A percentile compares a stretch with the other conserved stretches of the same genome.
Conservation (phyloP, 2,797 vertebrate species). For the Valencia hispanica region DNA sequence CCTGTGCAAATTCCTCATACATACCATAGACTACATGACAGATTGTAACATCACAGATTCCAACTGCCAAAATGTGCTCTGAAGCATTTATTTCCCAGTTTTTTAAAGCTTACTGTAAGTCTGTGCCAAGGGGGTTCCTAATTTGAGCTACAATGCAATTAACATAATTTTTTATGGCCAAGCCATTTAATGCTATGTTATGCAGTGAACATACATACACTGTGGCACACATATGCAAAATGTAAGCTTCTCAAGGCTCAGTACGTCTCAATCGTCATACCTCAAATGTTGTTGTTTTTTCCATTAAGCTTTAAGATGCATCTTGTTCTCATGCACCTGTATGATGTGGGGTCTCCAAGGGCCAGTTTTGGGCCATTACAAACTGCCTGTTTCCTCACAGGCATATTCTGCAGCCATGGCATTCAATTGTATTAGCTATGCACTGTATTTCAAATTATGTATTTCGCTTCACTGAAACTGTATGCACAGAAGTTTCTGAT, state of each 20-base stretch:
- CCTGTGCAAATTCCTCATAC: not conserved
- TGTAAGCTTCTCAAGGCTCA: not conserved
- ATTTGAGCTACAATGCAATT: not conserved
- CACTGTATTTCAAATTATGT: not conserved
- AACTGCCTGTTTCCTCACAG: not conserved
- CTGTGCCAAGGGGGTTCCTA: not conserved
- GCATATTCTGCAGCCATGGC: not conserved
- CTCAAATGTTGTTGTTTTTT: not conserved
- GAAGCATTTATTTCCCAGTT: not conserved
- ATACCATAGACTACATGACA: not conserved
- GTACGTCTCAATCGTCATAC: not conserved
- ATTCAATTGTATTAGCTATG: not conserved
- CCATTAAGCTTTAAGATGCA: not conserved
- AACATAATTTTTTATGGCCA: not conserved
- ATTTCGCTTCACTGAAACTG: not conserved
- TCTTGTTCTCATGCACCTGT: constrained; percentile 2
- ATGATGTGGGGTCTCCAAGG: not conserved
- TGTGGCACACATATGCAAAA: not conserved
- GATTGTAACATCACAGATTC: not conserved
- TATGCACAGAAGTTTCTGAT: not conserved
- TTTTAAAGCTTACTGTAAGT: not conserved
- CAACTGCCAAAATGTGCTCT: not conserved
- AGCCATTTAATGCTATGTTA: not conserved
- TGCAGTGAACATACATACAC: not conserved
- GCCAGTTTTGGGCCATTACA: not conserved